Evolutionary conservation across 1,140 invertebrate species (phyloP).

Genomic region (Anagrus nilaparvatae): DNA sequence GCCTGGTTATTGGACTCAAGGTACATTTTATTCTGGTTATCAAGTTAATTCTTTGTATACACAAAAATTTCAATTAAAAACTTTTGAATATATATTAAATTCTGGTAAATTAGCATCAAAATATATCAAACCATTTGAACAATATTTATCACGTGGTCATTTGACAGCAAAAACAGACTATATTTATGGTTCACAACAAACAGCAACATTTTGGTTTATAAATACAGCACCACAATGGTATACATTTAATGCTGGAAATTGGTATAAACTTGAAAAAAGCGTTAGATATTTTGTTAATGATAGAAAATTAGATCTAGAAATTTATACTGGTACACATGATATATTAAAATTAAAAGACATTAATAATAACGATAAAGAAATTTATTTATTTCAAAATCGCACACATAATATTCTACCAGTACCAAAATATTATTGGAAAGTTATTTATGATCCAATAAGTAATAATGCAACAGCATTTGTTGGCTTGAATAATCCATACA

Average conservation of each 20-base stretch:
- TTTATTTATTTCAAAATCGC: conserved; percentile 41
- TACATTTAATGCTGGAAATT: conserved; percentile 46
- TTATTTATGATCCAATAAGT: conserved; percentile 44
- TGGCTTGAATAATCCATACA: conserved; percentile 55
- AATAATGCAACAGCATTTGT: conserved; percentile 48
- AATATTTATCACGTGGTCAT: conserved; percentile 37
- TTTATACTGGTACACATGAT: conserved; percentile 50
- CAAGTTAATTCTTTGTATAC: conserved; percentile 25
- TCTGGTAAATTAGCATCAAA: conserved; percentile 20
- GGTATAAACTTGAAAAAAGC: conserved; percentile 28
- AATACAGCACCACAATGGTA: conserved; percentile 51
- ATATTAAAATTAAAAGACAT: conserved; percentile 41
- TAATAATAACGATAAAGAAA: conserved; percentile 28
- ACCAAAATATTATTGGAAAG: conserved; percentile 52
- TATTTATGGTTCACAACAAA: conserved; percentile 34
- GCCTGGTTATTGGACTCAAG: conserved; percentile 24
- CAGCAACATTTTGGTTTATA: conserved; percentile 41
- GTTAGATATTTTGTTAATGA: conserved; percentile 23
- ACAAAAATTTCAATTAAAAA: conserved; percentile 21
- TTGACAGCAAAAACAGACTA: conserved; percentile 40
- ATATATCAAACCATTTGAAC: conserved; percentile 23
- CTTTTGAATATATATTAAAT: conserved; percentile 25
- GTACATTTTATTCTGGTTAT: conserved; percentile 23
- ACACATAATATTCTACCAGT: conserved; percentile 40
- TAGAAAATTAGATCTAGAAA: conserved; percentile 27